phyloP scores from a whole-genome alignment of 2,888 invertebrate species.

The Yponomeuta sedellus region DNA sequence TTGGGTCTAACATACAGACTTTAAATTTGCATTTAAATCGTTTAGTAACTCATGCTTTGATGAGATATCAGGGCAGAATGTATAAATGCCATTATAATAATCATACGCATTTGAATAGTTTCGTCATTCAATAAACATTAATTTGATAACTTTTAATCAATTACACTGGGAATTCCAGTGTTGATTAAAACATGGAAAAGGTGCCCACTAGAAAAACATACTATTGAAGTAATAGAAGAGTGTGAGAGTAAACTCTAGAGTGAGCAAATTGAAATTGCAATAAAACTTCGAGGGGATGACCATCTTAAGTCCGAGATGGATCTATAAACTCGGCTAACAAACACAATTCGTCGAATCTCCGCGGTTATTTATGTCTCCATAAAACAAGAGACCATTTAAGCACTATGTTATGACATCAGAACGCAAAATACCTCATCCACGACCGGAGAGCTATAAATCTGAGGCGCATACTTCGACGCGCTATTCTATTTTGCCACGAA shows the following conservation, averaged over 20 bases:
- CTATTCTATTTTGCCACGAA: conserved; percentile 34
- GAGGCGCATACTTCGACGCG: conserved; percentile 55
- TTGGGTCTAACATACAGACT: not conserved
- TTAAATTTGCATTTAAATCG: conserved; percentile 13
- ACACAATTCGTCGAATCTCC: conserved; percentile 50
- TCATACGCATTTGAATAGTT: not conserved
- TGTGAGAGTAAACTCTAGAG: not conserved
- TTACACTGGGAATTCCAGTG: not conserved
- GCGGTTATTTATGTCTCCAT: conserved; percentile 55
- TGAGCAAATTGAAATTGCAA: not conserved
- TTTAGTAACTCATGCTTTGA: not conserved
- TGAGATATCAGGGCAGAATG: not conserved
- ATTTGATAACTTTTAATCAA: not conserved
- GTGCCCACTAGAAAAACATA: not conserved
- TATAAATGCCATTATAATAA: not conserved
- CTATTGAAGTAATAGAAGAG: not conserved
- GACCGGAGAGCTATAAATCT: conserved; percentile 53
- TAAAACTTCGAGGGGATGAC: not conserved
- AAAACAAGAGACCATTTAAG: conserved; percentile 49
- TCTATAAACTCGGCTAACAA: conserved; percentile 45
- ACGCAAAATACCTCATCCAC: conserved; percentile 46
- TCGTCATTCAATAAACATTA: not conserved
- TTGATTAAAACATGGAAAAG: not conserved
- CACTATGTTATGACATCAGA: conserved; percentile 58
- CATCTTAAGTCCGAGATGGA: conserved; percentile 10